Percentiles rank a stretch among this genome's conserved stretches.
These are phyloP conservation scores for Alitta virens DNA, from an alignment of 2,888 invertebrate genomes.

Conservation along the genomic window DNA sequence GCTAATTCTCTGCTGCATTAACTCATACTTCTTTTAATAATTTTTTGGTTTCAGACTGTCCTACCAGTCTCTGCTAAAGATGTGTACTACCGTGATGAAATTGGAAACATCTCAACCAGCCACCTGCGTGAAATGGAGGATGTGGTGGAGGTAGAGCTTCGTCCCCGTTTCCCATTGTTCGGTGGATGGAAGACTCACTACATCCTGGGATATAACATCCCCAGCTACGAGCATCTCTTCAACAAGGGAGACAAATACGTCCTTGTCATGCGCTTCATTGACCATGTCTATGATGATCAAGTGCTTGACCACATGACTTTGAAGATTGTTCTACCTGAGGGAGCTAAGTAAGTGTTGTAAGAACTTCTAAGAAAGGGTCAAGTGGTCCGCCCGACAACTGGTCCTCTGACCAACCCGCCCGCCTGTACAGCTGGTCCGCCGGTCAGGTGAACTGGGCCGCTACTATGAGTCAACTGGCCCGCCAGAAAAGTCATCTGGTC, in stretches of 20 bases:
- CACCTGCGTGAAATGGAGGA: constrained; percentile 84
- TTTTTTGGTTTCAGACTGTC: constrained; percentile 58
- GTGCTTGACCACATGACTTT: constrained; percentile 84
- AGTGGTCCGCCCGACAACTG: too few species aligned
- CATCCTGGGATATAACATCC: constrained; percentile 93
- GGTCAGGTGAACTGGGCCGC: too few species aligned
- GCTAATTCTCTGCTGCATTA: too few species aligned
- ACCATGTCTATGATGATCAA: constrained; percentile 97
- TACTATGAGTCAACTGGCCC: too few species aligned
- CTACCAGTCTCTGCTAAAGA: constrained; percentile 83
- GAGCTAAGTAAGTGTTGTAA: constrained; percentile 63
- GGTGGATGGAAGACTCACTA: constrained; percentile 99
- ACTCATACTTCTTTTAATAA: too few species aligned
- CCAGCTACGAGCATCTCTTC: constrained; percentile 92
- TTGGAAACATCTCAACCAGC: constrained; percentile 97
- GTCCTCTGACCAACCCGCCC: too few species aligned
- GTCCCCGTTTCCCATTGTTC: constrained; percentile 94
- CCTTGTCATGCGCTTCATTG: constrained; percentile 89
- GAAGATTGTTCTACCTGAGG: constrained; percentile 91
- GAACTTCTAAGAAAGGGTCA: too few species aligned
- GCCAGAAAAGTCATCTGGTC: too few species aligned
- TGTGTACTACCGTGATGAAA: constrained; percentile 96
- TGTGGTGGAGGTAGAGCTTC: constrained; percentile 90
- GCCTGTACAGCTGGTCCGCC: too few species aligned
- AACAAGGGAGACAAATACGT: constrained; percentile 73